A percentile compares a stretch with the other conserved stretches of the same genome.
These are phyloP conservation scores for Drosophila demipolita DNA, from an alignment of 2,888 invertebrate species.

Conservation along the genomic window DNA sequence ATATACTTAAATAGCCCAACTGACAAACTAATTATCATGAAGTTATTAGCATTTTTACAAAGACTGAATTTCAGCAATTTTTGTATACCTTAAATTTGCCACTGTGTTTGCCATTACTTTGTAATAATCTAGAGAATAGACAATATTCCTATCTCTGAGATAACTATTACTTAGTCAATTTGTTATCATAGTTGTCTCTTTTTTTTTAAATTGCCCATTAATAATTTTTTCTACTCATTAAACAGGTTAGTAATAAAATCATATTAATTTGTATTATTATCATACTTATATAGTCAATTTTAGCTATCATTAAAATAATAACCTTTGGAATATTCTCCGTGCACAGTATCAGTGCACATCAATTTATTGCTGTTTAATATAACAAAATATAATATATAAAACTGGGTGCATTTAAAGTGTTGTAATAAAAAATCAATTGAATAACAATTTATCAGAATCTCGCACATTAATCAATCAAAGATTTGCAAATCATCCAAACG, in stretches of 20 bases:
- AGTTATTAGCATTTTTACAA: background rate
- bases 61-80: background rate
- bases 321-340: background rate
- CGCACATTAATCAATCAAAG: constrained; percentile 65
- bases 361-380: constrained; percentile 2
- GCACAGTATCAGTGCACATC: background rate
- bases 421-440: constrained; percentile 3
- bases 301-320: background rate
- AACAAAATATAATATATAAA: background rate
- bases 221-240: background rate
- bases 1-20: background rate
- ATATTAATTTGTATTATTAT: background rate
- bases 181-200: background rate
- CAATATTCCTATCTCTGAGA: background rate
- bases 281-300: no score
- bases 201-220: no score
- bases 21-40: constrained; percentile 11
- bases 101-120: background rate
- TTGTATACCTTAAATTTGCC: background rate
- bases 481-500: constrained; percentile 79
- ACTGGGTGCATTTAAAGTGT: constrained; percentile 16
- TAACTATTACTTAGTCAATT: background rate
- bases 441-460: background rate
- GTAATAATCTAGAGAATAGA: background rate
- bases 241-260: background rate